Conservation (phyloP, 2,113 vertebrate species). For the Progne subis region DNA sequence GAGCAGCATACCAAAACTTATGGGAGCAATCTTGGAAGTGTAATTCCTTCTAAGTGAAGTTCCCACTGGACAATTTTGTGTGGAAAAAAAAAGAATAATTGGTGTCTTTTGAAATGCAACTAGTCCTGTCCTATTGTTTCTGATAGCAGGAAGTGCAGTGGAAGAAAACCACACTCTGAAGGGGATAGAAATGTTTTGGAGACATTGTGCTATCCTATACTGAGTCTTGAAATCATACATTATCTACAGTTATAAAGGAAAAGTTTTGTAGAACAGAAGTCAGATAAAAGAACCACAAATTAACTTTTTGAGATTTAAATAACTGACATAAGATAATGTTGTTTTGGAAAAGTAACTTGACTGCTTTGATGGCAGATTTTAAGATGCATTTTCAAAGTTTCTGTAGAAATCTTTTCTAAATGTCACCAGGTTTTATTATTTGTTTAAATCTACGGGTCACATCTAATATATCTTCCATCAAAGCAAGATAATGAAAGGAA, state of each 20-base stretch:
- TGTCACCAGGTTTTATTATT: not conserved
- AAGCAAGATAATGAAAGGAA: not conserved
- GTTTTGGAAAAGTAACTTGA: not conserved
- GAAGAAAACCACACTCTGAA: not conserved
- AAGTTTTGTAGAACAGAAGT: not conserved
- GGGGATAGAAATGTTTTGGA: not conserved
- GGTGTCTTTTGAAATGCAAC: not conserved
- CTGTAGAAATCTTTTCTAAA: not conserved
- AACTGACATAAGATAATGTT: not conserved
- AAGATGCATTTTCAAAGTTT: not conserved
- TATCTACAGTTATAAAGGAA: not conserved
- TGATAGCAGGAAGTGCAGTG: not conserved
- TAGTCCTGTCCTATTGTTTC: not conserved
- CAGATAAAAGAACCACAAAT: not conserved
- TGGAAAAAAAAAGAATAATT: fast-evolving
- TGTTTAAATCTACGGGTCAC: not conserved
- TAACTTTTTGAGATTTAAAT: not conserved
- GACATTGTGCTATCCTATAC: not conserved
- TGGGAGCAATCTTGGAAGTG: not conserved
- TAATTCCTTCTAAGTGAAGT: not conserved
- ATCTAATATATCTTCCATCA: not conserved
- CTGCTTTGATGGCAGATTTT: not conserved
- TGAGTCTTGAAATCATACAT: not conserved
- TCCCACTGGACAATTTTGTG: not conserved
- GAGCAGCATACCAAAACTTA: not conserved